These are phyloP conservation scores for Lepidurus apus DNA, from an alignment of 1,140 invertebrate genomes.

Conservation along the genomic window DNA sequence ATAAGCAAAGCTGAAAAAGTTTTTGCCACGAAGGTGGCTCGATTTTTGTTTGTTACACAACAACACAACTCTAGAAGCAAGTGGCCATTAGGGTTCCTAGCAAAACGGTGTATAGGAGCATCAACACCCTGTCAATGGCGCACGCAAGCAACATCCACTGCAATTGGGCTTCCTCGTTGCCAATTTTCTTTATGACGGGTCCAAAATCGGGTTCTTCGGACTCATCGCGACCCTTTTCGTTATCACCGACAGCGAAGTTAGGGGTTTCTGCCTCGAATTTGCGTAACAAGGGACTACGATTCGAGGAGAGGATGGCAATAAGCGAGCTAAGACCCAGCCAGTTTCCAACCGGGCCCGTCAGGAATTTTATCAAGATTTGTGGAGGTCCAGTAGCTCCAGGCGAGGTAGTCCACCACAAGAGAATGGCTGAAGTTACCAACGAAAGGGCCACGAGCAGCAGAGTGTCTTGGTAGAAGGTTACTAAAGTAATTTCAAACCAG, in stretches of 20 bases:
- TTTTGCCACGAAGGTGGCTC: neutral
- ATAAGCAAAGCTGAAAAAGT: neutral
- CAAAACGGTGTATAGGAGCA: neutral
- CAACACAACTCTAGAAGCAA: neutral
- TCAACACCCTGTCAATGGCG: neutral
- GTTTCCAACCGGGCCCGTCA: constrained; percentile 51
- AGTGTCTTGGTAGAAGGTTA: constrained; percentile 53
- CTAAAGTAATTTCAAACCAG: constrained; percentile 43
- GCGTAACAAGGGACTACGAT: neutral
- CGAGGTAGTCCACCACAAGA: constrained; percentile 53
- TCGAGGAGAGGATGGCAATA: constrained; percentile 36
- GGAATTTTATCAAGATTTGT: constrained; percentile 50
- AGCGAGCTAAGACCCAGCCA: constrained; percentile 44
- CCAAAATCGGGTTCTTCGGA: neutral
- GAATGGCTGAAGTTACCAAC: constrained; percentile 56
- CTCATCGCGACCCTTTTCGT: neutral
- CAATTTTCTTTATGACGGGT: neutral
- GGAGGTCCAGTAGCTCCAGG: constrained; percentile 51
- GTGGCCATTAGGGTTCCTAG: neutral
- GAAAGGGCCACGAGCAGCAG: constrained; percentile 56
- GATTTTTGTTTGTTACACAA: neutral
- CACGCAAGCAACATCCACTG: constrained; percentile 28
- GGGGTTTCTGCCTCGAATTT: constrained; percentile 25
- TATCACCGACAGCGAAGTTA: constrained; percentile 17
- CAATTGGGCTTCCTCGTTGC: constrained; percentile 5